Base-by-base conservation (phyloP, 2,797 vertebrate species). In the Gymnodraco acuticeps region DNA sequence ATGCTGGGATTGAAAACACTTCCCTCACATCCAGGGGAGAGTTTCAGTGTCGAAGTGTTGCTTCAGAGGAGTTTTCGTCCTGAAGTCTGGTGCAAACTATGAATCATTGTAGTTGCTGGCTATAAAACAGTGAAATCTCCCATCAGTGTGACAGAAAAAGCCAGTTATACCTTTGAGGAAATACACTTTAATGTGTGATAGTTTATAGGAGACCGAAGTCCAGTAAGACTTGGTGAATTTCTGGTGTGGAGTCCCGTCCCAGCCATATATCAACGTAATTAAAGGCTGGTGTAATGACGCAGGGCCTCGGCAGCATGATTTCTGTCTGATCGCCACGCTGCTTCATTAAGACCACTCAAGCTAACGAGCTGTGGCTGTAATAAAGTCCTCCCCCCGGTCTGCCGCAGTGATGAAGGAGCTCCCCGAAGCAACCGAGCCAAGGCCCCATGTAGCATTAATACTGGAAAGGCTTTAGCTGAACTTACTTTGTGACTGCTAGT, bases 331-430 rank as follows among this genome's bases (percentile, higher is more conserved):
- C 97, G 96, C 97, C 96, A 97, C 95, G 94, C 96, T 97, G 97
- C 97, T 99, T 99, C 98, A 99, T 99, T 99, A 99, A 97, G 96
- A 98, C 95, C 97, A 97, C 97, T 98, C 97, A 97, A 97, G 96
- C 97, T 99, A 99, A 99, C 97, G 97, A 99, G 97, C 97, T 98
- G 98, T 97, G 97, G 96, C 97, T 97, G 96, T 98, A 98, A 99
- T 98, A 97, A 99, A 99, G 97, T 97, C 97, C 98, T 99, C 98
- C 98, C 97, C 94, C 95, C 75, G 90, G 96, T 98, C 97, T 98
- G 96, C 96, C 90, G 96, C 94, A 94, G 96, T 99, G 97, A 98
- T 98, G 97, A 96, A 99, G 89, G 96, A 97, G 96, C 96, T 96
- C 96, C 96, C 96, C 95, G 95, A 95, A 85, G 96, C 95, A 96